Conservation (phyloP, 2,113 vertebrate genomes). For the Kobus ellipsiprymnus region DNA sequence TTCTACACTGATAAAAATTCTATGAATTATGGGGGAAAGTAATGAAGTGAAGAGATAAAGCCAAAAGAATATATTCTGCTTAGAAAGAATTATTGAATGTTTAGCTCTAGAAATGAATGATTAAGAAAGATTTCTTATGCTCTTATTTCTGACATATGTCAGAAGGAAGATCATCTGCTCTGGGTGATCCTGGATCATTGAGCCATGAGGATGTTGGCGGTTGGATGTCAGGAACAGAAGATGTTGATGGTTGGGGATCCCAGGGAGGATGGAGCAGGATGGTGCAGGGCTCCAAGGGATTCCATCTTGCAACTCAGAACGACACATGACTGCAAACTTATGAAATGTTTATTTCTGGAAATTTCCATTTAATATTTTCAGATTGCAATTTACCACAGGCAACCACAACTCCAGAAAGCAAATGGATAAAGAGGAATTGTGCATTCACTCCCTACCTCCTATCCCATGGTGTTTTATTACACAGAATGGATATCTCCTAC, state of each 20-base stretch:
- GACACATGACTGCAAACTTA: neutral
- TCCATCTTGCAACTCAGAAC: neutral
- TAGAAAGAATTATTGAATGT: slow-evolving; percentile 54
- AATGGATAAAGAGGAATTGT: neutral
- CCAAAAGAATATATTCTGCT: slow-evolving; percentile 37
- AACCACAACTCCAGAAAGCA: neutral
- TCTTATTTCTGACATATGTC: neutral
- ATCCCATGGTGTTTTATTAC: neutral
- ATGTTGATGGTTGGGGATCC: neutral
- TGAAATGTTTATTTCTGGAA: neutral
- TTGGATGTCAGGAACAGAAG: neutral
- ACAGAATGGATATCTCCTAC: neutral
- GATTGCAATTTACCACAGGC: neutral
- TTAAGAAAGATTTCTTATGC: slow-evolving; percentile 51
- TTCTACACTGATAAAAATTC: slow-evolving; percentile 58
- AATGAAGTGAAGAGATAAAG: slow-evolving; percentile 46
- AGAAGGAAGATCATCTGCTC: neutral
- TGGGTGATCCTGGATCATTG: neutral
- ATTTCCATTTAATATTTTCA: neutral
- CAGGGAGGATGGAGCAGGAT: neutral
- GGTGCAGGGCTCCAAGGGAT: neutral
- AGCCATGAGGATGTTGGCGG: neutral
- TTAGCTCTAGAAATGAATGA: slow-evolving; percentile 61
- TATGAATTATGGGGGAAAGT: slow-evolving; percentile 55
- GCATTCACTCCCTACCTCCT: neutral